Evolutionary conservation across 2,113 vertebrate species (phyloP).

Genomic region (Chamaetylas fuelleborni): DNA sequence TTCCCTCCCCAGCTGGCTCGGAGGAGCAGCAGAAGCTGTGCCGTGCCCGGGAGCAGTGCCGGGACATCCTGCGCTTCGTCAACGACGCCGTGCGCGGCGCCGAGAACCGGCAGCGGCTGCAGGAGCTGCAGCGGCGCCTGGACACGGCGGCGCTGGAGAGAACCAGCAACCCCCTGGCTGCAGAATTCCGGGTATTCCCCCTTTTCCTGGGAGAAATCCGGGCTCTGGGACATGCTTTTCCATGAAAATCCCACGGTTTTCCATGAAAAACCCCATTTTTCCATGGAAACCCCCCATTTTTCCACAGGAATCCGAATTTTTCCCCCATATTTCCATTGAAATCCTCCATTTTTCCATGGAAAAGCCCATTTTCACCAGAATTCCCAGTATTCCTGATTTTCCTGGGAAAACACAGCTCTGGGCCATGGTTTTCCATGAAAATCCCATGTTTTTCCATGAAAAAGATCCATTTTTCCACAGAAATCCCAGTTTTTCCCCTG

Average conservation of each 20-base stretch:
- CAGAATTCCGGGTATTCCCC: constrained; percentile 83
- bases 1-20: constrained; percentile 11
- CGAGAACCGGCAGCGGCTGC: constrained; percentile 80
- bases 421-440: too few relatives aligned
- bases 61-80: constrained; percentile 85
- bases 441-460: not conserved
- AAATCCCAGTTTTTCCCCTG: too few relatives aligned
- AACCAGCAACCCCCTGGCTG: constrained; percentile 77
- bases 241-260: not conserved
- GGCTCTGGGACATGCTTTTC: too few relatives aligned
- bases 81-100: constrained; percentile 76
- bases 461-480: too few relatives aligned
- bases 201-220: too few relatives aligned
- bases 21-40: constrained; percentile 81
- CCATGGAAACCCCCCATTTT: not conserved
- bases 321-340: not conserved
- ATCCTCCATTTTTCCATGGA: not conserved
- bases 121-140: constrained; percentile 87
- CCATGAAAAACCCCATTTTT: not conserved
- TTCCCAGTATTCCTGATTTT: too few relatives aligned
- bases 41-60: constrained; percentile 82
- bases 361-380: too few relatives aligned
- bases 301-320: too few relatives aligned
- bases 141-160: constrained; percentile 81
- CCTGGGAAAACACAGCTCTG: too few relatives aligned